Evolutionary conservation across 2,113 vertebrate genomes (phyloP).

Genomic region (Benthochromis sp.): DNA sequence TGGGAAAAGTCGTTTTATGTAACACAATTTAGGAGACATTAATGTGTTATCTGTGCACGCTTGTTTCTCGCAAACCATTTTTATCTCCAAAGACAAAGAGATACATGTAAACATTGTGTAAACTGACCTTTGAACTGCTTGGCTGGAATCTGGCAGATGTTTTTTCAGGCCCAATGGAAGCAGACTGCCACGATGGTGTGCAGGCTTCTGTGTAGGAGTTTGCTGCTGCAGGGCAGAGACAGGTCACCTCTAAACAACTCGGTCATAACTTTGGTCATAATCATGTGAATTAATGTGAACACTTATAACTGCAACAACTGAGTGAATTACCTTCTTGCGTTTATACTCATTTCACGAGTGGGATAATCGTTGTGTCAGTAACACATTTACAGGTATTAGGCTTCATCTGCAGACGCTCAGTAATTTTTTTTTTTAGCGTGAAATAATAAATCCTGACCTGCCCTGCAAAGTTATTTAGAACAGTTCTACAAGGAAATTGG

Average conservation of each 20-base stretch:
- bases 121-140: constrained; percentile 73
- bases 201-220: constrained; percentile 75
- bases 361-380: background rate
- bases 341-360: background rate
- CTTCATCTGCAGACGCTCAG: background rate
- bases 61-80: background rate
- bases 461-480: background rate
- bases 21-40: background rate
- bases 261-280: background rate
- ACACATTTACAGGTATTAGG: background rate
- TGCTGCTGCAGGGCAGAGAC: constrained; percentile 57
- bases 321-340: background rate
- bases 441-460: background rate
- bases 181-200: constrained; percentile 74
- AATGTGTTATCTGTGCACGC: background rate
- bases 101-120: background rate
- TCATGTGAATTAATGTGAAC: background rate
- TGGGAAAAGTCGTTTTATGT: background rate
- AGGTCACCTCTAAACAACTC: background rate
- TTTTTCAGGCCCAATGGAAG: constrained; percentile 63
- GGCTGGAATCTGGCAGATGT: constrained; percentile 66
- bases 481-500: background rate
- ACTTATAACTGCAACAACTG: background rate
- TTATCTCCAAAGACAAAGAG: background rate
- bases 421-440: background rate